Conservation (phyloP, 2,888 invertebrate genomes). For the Scrobipalpa costella region DNA sequence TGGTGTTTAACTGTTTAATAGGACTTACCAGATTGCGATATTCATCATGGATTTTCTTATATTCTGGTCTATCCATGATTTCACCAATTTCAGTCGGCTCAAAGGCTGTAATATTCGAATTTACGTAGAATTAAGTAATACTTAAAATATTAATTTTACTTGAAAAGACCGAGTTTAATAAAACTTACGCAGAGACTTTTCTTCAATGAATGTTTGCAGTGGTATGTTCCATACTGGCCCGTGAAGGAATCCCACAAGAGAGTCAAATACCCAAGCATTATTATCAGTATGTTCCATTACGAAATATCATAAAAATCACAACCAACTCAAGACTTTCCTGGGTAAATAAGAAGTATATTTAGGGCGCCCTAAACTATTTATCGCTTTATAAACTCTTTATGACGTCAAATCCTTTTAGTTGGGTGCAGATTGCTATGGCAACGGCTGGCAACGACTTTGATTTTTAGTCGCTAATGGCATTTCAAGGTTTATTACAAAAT, state of each 20-base stretch:
- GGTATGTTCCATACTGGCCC: conserved; percentile 97
- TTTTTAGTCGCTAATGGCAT: conserved; percentile 11
- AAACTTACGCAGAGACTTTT: conserved; percentile 92
- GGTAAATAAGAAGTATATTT: not conserved
- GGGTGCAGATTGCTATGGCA: conserved; percentile 29
- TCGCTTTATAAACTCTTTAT: conserved; percentile 19
- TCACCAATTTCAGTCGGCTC: conserved; percentile 86
- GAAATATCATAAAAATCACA: conserved; percentile 17
- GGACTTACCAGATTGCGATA: conserved; percentile 90
- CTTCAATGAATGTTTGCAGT: conserved; percentile 94
- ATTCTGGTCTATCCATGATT: conserved; percentile 86
- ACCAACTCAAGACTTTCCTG: not conserved
- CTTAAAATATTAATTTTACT: not conserved
- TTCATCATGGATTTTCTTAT: conserved; percentile 89
- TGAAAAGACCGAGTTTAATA: not conserved
- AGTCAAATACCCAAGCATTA: conserved; percentile 95
- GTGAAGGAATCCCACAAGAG: conserved; percentile 93
- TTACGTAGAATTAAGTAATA: not conserved
- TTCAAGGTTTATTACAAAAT: conserved; percentile 4
- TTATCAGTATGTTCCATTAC: conserved; percentile 77
- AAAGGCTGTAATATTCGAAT: conserved; percentile 83
- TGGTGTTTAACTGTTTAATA: no score
- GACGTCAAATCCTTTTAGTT: conserved; percentile 40
- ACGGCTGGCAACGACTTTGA: conserved; percentile 24
- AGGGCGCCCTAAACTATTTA: not conserved